A percentile compares a stretch with the other conserved stretches of the same genome.
Conservation (phyloP, 2,797 vertebrate genomes). For the Carduelis carduelis region DNA sequence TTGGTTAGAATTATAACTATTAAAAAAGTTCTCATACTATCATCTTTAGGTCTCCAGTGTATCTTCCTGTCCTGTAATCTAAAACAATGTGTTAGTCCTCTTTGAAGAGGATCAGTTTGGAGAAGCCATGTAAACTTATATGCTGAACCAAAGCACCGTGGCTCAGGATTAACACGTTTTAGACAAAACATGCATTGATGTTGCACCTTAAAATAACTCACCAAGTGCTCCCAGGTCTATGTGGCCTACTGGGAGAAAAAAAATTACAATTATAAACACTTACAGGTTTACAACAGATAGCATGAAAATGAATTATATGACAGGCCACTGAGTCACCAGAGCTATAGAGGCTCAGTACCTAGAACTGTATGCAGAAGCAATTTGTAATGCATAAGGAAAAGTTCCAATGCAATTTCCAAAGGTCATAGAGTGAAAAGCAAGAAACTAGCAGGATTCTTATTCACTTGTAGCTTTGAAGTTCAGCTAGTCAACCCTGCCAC, state of each 20-base stretch:
- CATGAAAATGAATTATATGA: not conserved
- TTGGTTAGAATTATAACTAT: not conserved
- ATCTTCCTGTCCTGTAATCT: not conserved
- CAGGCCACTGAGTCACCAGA: not conserved
- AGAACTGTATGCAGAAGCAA: not conserved
- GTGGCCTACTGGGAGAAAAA: not conserved
- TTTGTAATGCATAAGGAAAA: not conserved
- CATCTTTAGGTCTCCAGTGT: not conserved
- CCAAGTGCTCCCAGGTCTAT: not conserved
- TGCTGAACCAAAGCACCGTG: not conserved
- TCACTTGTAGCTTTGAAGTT: not conserved
- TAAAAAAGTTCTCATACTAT: not conserved
- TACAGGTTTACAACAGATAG: not conserved
- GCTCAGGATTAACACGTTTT: not conserved
- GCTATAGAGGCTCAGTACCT: not conserved
- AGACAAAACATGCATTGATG: not conserved
- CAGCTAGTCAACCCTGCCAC: not conserved
- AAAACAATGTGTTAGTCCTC: not conserved
- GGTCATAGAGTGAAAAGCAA: not conserved
- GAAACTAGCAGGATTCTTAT: not conserved
- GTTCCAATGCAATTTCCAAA: not conserved
- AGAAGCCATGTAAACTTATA: not conserved
- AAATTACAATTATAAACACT: not conserved
- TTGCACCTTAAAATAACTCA: not conserved
- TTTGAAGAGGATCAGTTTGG: not conserved